phyloP scores from a whole-genome alignment of 2,797 vertebrate genomes.

The Coranthus polyacanthus region DNA sequence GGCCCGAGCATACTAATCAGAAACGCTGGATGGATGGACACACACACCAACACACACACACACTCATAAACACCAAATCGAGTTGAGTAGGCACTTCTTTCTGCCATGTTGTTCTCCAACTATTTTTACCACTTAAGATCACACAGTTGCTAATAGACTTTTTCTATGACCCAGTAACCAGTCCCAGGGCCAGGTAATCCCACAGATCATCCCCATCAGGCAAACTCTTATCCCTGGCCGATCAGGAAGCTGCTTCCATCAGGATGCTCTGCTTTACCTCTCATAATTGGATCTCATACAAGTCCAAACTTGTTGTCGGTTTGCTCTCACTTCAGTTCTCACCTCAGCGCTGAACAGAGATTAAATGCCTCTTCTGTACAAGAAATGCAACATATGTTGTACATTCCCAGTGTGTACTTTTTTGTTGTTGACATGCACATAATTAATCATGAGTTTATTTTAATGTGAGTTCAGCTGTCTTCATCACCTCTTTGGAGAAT shows the following conservation, averaged over 20 bases:
- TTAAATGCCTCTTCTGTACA: conserved; percentile 23
- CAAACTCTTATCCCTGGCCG: conserved; percentile 55
- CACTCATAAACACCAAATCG: conserved; percentile 30
- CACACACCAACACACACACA: conserved; percentile 29
- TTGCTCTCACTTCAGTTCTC: conserved; percentile 28
- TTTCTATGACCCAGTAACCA: conserved; percentile 43
- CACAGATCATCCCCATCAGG: conserved; percentile 57
- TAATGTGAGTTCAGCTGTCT: conserved; percentile 45
- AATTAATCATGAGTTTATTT: conserved; percentile 56
- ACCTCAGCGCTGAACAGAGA: conserved; percentile 16
- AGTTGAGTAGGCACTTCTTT: conserved; percentile 26
- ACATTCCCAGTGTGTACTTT: conserved; percentile 27
- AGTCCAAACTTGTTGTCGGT: conserved; percentile 39
- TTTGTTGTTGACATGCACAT: conserved; percentile 38
- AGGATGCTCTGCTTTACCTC: conserved; percentile 60
- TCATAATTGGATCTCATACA: conserved; percentile 68
- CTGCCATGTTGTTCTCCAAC: conserved; percentile 32
- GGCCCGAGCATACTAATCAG: conserved; percentile 80
- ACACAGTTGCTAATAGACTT: conserved; percentile 66
- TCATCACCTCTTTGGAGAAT: conserved; percentile 40
- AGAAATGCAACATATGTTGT: conserved; percentile 6
- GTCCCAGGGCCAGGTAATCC: conserved; percentile 67
- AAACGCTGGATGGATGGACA: conserved; percentile 60
- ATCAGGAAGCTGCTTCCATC: conserved; percentile 11
- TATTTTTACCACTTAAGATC: conserved; percentile 60